Evolutionary conservation across 2,888 invertebrate genomes (phyloP), one percentile per base, ranked within the genome.

Genomic region (Noctua janthina): DNA sequence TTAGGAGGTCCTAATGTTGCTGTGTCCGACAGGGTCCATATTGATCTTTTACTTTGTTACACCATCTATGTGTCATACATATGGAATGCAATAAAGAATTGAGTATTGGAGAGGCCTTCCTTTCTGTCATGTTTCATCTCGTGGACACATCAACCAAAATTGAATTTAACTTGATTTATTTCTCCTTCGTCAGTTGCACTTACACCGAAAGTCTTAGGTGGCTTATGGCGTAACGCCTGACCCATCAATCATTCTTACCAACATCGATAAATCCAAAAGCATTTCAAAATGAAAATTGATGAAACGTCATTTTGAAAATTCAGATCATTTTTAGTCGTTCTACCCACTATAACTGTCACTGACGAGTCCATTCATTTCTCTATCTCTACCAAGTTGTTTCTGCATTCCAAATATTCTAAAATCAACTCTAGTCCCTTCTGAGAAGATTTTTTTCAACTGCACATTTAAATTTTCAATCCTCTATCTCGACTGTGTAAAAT

Each of bases 281-380:
- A 85, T 88, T 84, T 81, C 86, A 83, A 88, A 87, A 85, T 81
- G 90, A 93, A 92, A 95, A 96, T 96, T 95, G 95, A 96, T 96
- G 94, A 88, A 94, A 93, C 94, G 96, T 95, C 96, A 95, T 83
- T 91, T 90, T 90, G 91, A 90, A 92, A 93, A 92, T 94, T 91
- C 87, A 89, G 92, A 94, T 94, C 95, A 94, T 96, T 96, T 95
- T 95, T 95, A 95, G 92, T 93, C 92, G 92, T 92, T 92, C 93
- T 91, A 89, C 93, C 94, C 93, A 94, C 95, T 93, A 93, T 93
- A 93, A 93, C 94, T 94, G 95, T 95, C 95, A 95, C 89, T 93
- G 92, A 91, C 89, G 89, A 89, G 90, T 93, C 91, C 94, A 94
- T 95, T 95, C 94, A 94, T 95, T 95, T 94, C 92, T 92, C 91